Evolutionary conservation across 2,797 vertebrate species (phyloP).

Genomic region (Sebastes goodei): DNA sequence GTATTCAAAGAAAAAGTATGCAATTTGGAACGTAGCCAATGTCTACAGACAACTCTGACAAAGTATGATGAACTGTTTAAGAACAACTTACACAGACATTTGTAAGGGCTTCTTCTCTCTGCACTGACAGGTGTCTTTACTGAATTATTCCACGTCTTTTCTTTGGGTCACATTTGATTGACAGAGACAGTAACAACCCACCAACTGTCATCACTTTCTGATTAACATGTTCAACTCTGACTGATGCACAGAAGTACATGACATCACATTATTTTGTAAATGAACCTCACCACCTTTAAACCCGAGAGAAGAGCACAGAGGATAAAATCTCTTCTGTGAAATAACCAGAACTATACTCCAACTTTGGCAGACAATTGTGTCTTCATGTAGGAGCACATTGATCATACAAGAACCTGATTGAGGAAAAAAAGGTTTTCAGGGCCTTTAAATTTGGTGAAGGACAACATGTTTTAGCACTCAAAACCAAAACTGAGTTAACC

Average conservation of each 20-base stretch:
- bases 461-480: not conserved
- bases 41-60: not conserved
- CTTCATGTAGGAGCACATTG: not conserved
- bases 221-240: not conserved
- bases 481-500: not conserved
- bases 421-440: not conserved
- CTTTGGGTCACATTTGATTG: not conserved
- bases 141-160: not conserved
- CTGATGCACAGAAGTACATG: not conserved
- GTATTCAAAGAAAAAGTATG: fast-evolving
- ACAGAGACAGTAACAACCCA: not conserved
- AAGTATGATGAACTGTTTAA: not conserved
- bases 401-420: not conserved
- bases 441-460: not conserved
- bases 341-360: too few relatives aligned
- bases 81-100: not conserved
- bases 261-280: not conserved
- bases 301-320: not conserved
- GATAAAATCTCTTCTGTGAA: not conserved
- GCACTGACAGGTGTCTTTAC: not conserved
- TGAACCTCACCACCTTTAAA: not conserved
- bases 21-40: too few relatives aligned
- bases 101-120: not conserved
- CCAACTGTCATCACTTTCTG: not conserved
- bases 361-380: not conserved